Evolutionary conservation across 2,888 invertebrate species (phyloP), one percentile per base, ranked within the genome.

Genomic region (Hylaea fasciaria): DNA sequence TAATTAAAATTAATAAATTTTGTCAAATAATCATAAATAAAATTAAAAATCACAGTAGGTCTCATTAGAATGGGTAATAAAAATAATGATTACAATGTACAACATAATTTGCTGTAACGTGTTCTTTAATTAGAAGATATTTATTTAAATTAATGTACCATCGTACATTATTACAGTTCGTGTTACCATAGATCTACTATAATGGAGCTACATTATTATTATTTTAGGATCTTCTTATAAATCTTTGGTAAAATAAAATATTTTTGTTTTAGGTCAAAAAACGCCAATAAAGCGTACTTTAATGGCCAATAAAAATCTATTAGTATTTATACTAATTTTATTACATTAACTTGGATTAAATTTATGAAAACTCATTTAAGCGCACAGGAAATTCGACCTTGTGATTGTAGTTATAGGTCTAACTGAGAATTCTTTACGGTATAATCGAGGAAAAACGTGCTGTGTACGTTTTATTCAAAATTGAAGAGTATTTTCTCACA

Each of bases 291-390:
- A 72, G 69, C 63, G 66, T 68, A 66, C 73, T 73, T 72, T 74
- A 74, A 73, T 72, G 55, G 56, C 58, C 68, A 65, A 78, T 81
- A 76, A 80, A 78, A 77, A 68, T 72, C 67, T 73, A 74, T 70
- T 68, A 67, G 57, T 47, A 66, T 69, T 65, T 71, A 66, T 75
- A 66, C 74, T 73, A 48, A 72, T 72, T 77, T 68, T 52, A 52
- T 47, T 35, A 13, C 17, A 28, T 44, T 50, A 44, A 49, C 49
- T 45, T 29, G 40, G 29, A 55, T 16, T 41, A 54, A 56, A 56
- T 49, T 37, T 48, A 39, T 4, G 53, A 11, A n/a, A n/a, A n/a
- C 40, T 45, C 32, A 10, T 22, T 22, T 2, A 14, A 40, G 4
- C 13, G 7, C 8, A 7, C 22, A 4, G 22, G 11, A 47, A 46